Conservation (phyloP, 2,888 invertebrate species). For the Tenthredo livida region DNA sequence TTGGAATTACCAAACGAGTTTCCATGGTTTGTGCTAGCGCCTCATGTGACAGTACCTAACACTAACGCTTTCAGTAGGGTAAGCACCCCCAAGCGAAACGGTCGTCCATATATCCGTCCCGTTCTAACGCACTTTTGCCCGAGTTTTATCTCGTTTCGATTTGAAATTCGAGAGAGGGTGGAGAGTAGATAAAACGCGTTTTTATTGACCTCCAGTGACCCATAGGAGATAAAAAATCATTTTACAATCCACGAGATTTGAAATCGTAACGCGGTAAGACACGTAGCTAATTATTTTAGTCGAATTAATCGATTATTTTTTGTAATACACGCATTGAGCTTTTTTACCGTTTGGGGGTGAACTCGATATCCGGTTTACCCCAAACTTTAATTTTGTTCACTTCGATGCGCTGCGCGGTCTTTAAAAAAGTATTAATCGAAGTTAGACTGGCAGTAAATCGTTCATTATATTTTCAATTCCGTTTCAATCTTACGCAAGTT, state of each 20-base stretch:
- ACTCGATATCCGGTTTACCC: neutral
- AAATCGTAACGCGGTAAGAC: neutral
- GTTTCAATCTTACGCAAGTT: neutral
- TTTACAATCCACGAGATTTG: neutral
- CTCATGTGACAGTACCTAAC: conserved; percentile 13
- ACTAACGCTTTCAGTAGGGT: conserved; percentile 46
- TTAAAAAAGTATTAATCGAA: neutral
- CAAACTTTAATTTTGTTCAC: neutral
- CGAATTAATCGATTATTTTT: neutral
- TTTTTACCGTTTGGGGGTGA: neutral
- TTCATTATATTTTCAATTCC: neutral
- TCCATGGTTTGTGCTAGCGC: conserved; percentile 17
- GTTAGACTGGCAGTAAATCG: neutral
- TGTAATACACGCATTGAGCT: neutral
- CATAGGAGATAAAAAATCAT: neutral
- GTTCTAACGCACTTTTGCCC: neutral
- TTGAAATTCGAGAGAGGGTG: neutral
- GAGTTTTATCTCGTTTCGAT: neutral
- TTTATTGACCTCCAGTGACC: neutral
- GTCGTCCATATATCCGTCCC: conserved; percentile 31
- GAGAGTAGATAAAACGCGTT: neutral
- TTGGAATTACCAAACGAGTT: neutral
- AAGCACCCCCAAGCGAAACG: conserved; percentile 47
- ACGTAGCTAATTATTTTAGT: neutral
- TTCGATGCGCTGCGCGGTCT: neutral